phyloP scores from a whole-genome alignment of 2,113 vertebrate species.

The Oenanthe oenanthe region DNA sequence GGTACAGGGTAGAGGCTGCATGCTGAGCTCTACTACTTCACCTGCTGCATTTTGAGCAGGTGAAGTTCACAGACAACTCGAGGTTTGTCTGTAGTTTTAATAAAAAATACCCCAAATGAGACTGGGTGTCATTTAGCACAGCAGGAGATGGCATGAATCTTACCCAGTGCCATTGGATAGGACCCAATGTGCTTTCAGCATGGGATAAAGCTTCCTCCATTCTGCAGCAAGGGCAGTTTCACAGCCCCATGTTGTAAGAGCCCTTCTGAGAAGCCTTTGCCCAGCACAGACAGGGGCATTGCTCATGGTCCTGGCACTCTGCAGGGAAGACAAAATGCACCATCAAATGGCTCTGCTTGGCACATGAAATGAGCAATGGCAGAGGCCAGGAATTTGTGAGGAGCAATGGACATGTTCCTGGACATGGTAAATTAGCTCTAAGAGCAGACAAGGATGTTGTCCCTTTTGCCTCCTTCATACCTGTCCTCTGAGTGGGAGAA shows the following conservation, averaged over 20 bases:
- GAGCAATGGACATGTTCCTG: not conserved
- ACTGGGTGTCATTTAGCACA: not conserved
- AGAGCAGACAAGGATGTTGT: not conserved
- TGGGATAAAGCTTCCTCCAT: not conserved
- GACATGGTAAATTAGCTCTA: not conserved
- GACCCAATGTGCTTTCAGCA: not conserved
- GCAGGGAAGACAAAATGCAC: not conserved
- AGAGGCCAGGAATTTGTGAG: not conserved
- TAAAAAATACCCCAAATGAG: not conserved
- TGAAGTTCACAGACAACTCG: fast-evolving
- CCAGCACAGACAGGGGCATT: fast-evolving
- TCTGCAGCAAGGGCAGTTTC: not conserved
- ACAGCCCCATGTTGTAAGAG: fast-evolving
- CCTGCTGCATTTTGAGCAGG: not conserved
- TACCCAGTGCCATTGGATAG: not conserved
- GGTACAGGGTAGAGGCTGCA: not conserved
- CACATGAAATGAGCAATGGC: not conserved
- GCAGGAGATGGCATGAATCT: not conserved
- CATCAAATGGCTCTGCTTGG: not conserved
- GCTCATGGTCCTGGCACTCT: not conserved
- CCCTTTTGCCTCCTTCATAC: not conserved
- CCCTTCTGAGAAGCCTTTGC: not conserved
- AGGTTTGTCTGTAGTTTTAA: not conserved
- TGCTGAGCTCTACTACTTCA: not conserved
- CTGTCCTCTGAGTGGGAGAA: not conserved